phyloP scores from a whole-genome alignment of 2,888 invertebrate genomes.

The Xestia rhomboidea region DNA sequence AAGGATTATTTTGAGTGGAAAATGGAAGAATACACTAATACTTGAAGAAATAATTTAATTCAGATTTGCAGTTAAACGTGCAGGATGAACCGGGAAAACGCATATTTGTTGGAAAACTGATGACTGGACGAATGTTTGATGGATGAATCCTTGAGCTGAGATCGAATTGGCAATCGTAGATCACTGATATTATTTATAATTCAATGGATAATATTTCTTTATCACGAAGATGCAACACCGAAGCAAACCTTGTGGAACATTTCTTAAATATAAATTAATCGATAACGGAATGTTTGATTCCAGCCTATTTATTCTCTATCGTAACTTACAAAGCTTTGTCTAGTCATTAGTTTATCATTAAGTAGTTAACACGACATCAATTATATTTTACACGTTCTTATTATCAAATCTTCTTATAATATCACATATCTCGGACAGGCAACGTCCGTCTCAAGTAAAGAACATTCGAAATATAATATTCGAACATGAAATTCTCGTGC shows the following conservation, averaged over 20 bases:
- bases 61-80: background rate
- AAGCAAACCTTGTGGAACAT: conserved; percentile 65
- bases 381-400: conserved; percentile 83
- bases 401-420: conserved; percentile 86
- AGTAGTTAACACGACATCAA: conserved; percentile 86
- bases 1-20: background rate
- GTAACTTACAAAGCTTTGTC: conserved; percentile 82
- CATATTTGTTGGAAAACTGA: background rate
- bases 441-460: conserved; percentile 73
- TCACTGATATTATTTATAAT: conserved; percentile 33
- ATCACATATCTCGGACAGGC: conserved; percentile 87
- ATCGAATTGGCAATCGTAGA: conserved; percentile 32
- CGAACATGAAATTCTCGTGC: conserved; percentile 59
- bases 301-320: conserved; percentile 71
- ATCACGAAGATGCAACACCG: conserved; percentile 67
- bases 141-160: conserved; percentile 17
- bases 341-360: conserved; percentile 76
- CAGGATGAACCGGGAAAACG: background rate
- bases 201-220: conserved; percentile 41
- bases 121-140: background rate
- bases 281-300: conserved; percentile 74
- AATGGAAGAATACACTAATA: background rate
- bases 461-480: conserved; percentile 66
- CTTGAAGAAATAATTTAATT: background rate
- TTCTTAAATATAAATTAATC: conserved; percentile 69